Evolutionary conservation across 1,140 invertebrate genomes (phyloP), one percentile per base, ranked within the genome.

Genomic region (Bombus confusus): DNA sequence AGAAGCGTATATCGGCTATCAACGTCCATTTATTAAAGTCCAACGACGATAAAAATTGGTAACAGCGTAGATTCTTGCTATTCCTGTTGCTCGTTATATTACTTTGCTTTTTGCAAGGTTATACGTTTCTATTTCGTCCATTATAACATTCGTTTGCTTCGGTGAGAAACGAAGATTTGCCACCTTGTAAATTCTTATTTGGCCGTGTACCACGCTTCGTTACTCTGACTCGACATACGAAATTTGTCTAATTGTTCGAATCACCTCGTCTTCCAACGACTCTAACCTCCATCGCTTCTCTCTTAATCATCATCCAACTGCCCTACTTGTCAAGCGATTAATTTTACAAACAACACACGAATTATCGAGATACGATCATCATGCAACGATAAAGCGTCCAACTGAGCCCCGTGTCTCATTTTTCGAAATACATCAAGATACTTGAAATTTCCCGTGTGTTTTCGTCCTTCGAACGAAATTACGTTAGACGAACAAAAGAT

Each of bases 1-100:
- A 73, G 28, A 31, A 73, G 9, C 71, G 39, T 43, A 43, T n/a
- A 73, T 73, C 71, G 41, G 43, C 43, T 73, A 73, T 43, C 71
- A 43, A 25, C 28, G 41, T 43, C 9, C 71, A 41, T 31, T 73
- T 73, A 43, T 73, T 73, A 73, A 43, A 31, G 10, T 12, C 6
- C 41, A 31, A 28, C 41, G 28, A 73, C 41, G 43, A 73, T 73
- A 43, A 73, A 73, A 73, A 73, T 18, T 31, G 71, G 28, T 73
- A 22, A 28, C 71, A 4, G 15, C n/a, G 22, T 73, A 73, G 47
- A 73, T 73, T 73, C 71, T 43, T 31, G 28, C 39, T 31, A 22
- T 31, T 3, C 28, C 28, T 73, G 71, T 47, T 73, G 6, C n/a
- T 9, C 41, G 71, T 31, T 31, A 73, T 73, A 73, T 73, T 47